Base-by-base conservation (phyloP, 1,140 invertebrate genomes). In the Gonatopus flavifemur region DNA sequence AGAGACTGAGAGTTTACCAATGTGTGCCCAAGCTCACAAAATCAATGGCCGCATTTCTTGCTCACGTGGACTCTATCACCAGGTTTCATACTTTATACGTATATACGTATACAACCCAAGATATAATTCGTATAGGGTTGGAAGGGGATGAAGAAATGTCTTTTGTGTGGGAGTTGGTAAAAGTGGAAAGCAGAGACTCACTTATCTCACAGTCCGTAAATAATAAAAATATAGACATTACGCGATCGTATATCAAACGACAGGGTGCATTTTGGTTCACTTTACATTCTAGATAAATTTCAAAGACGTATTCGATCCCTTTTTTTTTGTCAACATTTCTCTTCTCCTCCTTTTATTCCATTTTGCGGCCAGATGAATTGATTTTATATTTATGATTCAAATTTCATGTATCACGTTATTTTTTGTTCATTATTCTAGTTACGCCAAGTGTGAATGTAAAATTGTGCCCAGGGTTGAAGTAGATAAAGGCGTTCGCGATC, bases 221-320 rank as follows among this genome's bases (percentile, higher is more conserved):
- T 71, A 67, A 68, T 68, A 71, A 69, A 71, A 71, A 71, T 71
- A 71, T 71, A 71, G 67, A 69, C 66, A 70, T 70, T 67, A 64
- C 66, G 58, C 52, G 62, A 55, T 52, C 66, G 63, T 71, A 71
- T 64, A 71, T 71, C 69, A 69, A 61, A 38, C 57, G 49, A n/a
- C n/a, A n/a, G n/a, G 28, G 46, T 31, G 51, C 55, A 53, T 56
- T 50, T 65, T 51, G 62, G 60, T 67, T 67, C 64, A 62, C 62
- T 67, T 66, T 61, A 57, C 56, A 54, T 60, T 67, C 59, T 64
- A 67, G 67, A 69, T 69, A 67, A 69, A 67, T 66, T 66, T 57
- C n/a, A n/a, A n/a, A n/a, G n/a, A n/a, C n/a, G n/a, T n/a, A n/a
- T n/a, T n/a, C n/a, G n/a, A n/a, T n/a, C n/a, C n/a, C n/a, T n/a